phyloP scores from a whole-genome alignment of 2,888 invertebrate species.

The Agonopterix subpropinquella region DNA sequence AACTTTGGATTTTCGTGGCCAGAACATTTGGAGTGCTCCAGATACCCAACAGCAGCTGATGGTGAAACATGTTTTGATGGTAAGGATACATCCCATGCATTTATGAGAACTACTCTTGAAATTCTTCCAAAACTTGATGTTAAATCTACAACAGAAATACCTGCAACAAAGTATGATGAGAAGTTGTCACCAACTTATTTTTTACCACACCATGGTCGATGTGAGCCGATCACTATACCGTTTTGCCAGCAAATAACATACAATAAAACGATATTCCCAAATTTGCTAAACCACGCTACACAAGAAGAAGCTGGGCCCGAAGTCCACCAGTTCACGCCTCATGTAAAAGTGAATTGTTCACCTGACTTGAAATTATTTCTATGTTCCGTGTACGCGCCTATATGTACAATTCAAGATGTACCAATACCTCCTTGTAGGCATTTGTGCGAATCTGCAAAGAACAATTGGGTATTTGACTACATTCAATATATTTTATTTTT shows the following conservation, averaged over 20 bases:
- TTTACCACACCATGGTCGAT: slow-evolving; percentile 88
- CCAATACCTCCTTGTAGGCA: slow-evolving; percentile 94
- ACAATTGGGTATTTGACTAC: no score
- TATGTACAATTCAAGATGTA: slow-evolving; percentile 93
- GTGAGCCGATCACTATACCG: slow-evolving; percentile 95
- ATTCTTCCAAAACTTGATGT: slow-evolving; percentile 62
- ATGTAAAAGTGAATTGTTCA: slow-evolving; percentile 96
- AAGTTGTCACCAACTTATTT: no score
- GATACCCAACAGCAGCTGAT: slow-evolving; percentile 83
- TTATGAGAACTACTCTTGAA: slow-evolving; percentile 55
- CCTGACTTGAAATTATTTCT: slow-evolving; percentile 95
- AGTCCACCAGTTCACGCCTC: slow-evolving; percentile 93
- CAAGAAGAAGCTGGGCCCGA: slow-evolving; percentile 97
- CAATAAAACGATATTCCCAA: slow-evolving; percentile 97
- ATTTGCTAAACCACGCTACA: slow-evolving; percentile 91
- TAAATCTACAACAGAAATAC: slow-evolving; percentile 61
- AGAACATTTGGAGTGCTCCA: slow-evolving; percentile 89
- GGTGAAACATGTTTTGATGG: slow-evolving; percentile 86
- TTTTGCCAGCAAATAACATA: slow-evolving; percentile 95
- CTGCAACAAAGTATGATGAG: no score
- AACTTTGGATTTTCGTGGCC: slow-evolving; percentile 94
- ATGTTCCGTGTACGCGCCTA: slow-evolving; percentile 96
- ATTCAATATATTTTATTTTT: no score
- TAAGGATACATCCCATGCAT: slow-evolving; percentile 79
- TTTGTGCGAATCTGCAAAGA: slow-evolving; percentile 90